phyloP scores from a whole-genome alignment of 2,797 vertebrate genomes.

The Argentina silus region DNA sequence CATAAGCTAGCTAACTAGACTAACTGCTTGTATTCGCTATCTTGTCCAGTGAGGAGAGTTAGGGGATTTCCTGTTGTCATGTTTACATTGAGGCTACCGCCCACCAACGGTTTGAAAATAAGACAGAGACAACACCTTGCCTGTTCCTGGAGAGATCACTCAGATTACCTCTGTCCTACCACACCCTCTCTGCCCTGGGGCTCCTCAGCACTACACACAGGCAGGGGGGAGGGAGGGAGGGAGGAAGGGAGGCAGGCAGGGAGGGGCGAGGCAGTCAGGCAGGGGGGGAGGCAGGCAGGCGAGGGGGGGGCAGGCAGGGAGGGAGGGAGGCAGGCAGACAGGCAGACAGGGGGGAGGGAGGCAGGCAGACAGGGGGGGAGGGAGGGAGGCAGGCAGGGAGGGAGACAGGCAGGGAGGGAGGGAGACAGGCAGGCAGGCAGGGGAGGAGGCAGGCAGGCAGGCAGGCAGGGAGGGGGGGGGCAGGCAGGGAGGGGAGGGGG shows the following conservation, averaged over 20 bases:
- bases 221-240: too few species aligned
- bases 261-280: too few species aligned
- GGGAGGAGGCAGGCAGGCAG: not conserved
- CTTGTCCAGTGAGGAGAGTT: not conserved
- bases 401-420: not conserved
- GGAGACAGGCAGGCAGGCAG: not conserved
- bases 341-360: not conserved
- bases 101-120: not conserved
- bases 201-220: too few species aligned
- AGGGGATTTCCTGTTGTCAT: not conserved
- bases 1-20: too few species aligned
- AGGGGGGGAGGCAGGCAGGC: not conserved
- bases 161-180: too few species aligned
- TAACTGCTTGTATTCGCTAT: not conserved
- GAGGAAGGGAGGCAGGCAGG: too few species aligned
- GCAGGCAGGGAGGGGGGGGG: not conserved
- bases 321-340: not conserved
- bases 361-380: not conserved
- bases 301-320: not conserved
- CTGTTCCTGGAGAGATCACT: too few species aligned
- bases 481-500: too few species aligned
- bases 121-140: not conserved
- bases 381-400: too few species aligned
- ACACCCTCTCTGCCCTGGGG: too few species aligned
- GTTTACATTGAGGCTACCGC: not conserved